A percentile compares a stretch with the other conserved stretches of the same genome.
Conservation (phyloP, 2,797 vertebrate species). For the Urophycis tenuis region DNA sequence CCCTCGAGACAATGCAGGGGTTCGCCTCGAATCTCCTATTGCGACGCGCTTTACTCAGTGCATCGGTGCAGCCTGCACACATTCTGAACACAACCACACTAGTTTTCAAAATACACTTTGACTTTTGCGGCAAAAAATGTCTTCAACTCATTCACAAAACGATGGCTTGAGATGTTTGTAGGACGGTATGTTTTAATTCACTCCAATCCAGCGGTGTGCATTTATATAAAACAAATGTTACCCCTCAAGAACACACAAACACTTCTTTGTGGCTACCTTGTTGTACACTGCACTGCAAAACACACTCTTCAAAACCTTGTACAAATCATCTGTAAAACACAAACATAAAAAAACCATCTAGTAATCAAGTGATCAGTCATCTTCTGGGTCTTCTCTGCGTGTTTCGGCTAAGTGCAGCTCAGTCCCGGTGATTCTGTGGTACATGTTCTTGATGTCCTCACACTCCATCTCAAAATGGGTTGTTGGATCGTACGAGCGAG, state of each 20-base stretch:
- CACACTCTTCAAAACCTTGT: conserved; percentile 1
- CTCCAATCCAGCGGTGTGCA: not conserved
- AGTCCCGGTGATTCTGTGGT: conserved; percentile 66
- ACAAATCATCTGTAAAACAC: not conserved
- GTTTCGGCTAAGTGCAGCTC: conserved; percentile 58
- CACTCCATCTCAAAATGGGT: conserved; percentile 66
- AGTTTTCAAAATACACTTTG: not conserved
- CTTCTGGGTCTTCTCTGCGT: conserved; percentile 54
- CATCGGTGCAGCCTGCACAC: not conserved
- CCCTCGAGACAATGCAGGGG: conserved; percentile 41
- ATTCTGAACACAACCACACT: not conserved
- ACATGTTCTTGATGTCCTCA: conserved; percentile 71
- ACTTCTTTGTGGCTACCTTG: not conserved
- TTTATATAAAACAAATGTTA: not conserved
- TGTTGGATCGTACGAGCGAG: conserved; percentile 65
- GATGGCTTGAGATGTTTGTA: not conserved
- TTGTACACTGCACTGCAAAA: not conserved
- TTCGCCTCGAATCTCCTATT: conserved; percentile 46
- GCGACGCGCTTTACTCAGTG: conserved; percentile 15
- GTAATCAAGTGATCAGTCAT: conserved; percentile 41
- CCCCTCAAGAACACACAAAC: not conserved
- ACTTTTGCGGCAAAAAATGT: not conserved
- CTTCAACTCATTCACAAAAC: not conserved
- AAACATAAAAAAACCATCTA: not conserved
- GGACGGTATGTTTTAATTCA: not conserved